Conservation (phyloP, 2,113 vertebrate genomes). For the Pyxicephalus adspersus region DNA sequence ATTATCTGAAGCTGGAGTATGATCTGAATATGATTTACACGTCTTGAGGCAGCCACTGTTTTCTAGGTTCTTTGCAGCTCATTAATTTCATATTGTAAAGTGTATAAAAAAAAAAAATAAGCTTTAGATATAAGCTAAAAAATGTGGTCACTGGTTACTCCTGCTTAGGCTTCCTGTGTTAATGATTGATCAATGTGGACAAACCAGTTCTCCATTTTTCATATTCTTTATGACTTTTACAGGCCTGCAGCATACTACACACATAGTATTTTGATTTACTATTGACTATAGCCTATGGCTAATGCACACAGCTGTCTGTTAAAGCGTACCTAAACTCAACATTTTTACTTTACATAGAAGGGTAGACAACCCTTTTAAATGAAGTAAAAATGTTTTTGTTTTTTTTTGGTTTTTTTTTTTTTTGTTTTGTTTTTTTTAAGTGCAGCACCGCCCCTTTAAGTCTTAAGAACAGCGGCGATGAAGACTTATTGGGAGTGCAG, state of each 20-base stretch:
- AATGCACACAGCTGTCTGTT: no score
- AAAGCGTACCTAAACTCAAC: no score
- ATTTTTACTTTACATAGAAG: no score
- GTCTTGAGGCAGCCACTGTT: no score
- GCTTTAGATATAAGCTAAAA: background rate
- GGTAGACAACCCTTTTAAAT: no score
- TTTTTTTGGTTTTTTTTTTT: background rate
- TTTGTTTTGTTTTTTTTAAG: no score
- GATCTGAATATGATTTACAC: background rate
- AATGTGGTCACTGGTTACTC: background rate
- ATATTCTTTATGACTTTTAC: background rate
- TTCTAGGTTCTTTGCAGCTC: background rate
- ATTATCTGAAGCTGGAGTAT: background rate
- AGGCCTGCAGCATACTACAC: background rate
- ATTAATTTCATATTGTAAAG: no score
- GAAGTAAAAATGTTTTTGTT: background rate
- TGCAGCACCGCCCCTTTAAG: no score
- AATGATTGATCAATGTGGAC: constrained; percentile 3
- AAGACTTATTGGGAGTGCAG: no score
- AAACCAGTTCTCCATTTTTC: constrained; percentile 11
- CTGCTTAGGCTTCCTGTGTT: background rate
- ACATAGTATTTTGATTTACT: no score
- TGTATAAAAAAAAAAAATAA: background rate
- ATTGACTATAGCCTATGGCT: no score
- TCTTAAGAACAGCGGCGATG: no score